Evolutionary conservation across 2,113 vertebrate genomes (phyloP), one percentile per base, ranked within the genome.

Genomic region (Uropsilus gracilis): DNA sequence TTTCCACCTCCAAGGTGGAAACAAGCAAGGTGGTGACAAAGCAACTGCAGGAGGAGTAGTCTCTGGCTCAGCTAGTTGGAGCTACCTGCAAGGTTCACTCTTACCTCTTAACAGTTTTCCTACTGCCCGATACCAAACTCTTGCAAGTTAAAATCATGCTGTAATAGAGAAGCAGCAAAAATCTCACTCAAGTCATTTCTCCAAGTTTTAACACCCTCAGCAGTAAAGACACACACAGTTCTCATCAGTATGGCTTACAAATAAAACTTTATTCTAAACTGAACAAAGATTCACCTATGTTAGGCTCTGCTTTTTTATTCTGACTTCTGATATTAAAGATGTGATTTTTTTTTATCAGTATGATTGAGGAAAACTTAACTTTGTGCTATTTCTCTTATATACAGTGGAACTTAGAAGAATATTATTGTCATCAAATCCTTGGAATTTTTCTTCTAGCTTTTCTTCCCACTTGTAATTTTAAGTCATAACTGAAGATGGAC

Each of bases 401-500:
- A 64, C n/a, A 71, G n/a, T 39, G n/a, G 24, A 26, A 83, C 83
- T 89, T 71, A n/a, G n/a, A 81, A 85, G 76, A 61, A 0, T 53
- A 73, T 30, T 48, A 86, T 39, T 5, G 59, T 28, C 55, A 44
- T 26, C 46, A n/a, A 92, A 84, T 82, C 22, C 59, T 55, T 76
- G 5, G 18, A 72, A 32, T 50, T 63, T 44, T 86, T 82, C 59
- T 66, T 76, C 90, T 18, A 63, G 26, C 34, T 89, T 55, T 72
- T 46, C n/a, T n/a, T 86, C 50, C 5, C 68, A 28, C 39, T 90
- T 91, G 92, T 82, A 88, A 90, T 66, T 34, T 82, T n/a, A 57
- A 72, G 53, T 66, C 11, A 83, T 73, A 81, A 78, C 7, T 14
- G 37, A 96, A 87, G 26, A 11, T 37, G 95, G 90, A 87, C 61